Percentiles rank a stretch among this genome's conserved stretches.
Conservation (phyloP, 2,113 vertebrate species). For the Anas platyrhynchos region DNA sequence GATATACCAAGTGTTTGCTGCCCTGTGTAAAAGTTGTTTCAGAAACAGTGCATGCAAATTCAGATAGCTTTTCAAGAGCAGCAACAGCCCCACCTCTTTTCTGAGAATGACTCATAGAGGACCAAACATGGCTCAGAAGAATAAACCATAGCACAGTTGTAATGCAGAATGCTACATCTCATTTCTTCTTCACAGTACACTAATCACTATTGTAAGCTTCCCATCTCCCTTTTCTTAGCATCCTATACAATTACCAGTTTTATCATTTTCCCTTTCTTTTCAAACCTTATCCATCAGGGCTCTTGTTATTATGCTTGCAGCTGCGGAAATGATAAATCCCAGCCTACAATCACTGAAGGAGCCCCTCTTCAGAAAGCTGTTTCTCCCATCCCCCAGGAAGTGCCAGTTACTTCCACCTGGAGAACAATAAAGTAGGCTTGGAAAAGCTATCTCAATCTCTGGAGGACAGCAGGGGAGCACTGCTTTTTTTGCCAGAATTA, state of each 20-base stretch:
- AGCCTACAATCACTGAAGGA: accelerated
- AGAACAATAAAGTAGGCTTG: neutral
- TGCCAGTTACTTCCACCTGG: neutral
- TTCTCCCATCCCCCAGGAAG: neutral
- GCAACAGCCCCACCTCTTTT: neutral
- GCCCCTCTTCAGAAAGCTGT: neutral
- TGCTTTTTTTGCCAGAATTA: neutral
- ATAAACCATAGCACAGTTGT: neutral
- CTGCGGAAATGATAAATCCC: neutral
- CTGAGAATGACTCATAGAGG: neutral
- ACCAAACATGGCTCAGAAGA: neutral
- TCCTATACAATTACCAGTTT: neutral
- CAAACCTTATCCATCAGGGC: neutral
- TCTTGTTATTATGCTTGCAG: neutral
- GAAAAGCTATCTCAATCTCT: neutral
- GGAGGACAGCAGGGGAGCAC: neutral
- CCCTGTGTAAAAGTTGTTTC: neutral
- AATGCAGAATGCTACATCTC: neutral
- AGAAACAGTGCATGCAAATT: neutral
- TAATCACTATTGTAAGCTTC: neutral
- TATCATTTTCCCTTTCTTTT: neutral
- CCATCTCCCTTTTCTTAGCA: neutral
- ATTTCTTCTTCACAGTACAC: neutral
- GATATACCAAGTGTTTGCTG: neutral
- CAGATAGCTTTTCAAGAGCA: neutral